A percentile compares a stretch with the other conserved stretches of the same genome.
phyloP scores from a whole-genome alignment of 2,888 invertebrate species.

The Scaeva pyrastri region DNA sequence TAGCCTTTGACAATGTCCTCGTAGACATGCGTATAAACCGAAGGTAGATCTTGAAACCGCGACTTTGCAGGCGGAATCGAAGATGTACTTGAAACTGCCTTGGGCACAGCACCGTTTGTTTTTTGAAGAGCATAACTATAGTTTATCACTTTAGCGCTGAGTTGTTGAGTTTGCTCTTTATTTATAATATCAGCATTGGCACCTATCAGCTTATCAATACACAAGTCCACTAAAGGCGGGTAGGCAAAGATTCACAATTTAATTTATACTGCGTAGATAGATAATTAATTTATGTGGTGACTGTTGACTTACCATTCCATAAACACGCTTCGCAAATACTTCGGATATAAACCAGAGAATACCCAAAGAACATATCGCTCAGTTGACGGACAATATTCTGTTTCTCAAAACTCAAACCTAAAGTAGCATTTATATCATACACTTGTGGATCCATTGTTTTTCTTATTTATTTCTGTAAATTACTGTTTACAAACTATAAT shows the following conservation, averaged over 20 bases:
- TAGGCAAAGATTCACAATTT: background rate
- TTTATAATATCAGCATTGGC: background rate
- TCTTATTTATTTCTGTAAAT: constrained; percentile 21
- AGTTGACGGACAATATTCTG: constrained; percentile 73
- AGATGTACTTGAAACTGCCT: constrained; percentile 13
- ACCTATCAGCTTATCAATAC: constrained; percentile 73
- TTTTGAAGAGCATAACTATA: constrained; percentile 36
- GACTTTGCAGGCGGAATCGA: background rate
- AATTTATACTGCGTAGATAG: constrained; percentile 22
- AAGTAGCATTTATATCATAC: constrained; percentile 16
- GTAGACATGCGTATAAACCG: constrained; percentile 74
- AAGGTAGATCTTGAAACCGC: constrained; percentile 11
- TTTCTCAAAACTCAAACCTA: constrained; percentile 56
- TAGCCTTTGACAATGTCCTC: constrained; percentile 84
- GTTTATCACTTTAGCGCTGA: background rate
- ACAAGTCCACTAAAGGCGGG: constrained; percentile 73
- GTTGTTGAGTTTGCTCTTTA: background rate
- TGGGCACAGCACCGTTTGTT: constrained; percentile 74
- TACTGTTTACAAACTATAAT: constrained; percentile 25
- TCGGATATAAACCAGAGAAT: constrained; percentile 46
- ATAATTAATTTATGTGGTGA: background rate
- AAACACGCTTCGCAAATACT: constrained; percentile 58
- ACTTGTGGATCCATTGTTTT: constrained; percentile 49
- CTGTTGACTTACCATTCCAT: constrained; percentile 76
- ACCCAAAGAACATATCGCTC: constrained; percentile 75